Conservation (phyloP, 2,888 invertebrate species). For the Tinea pellionella region DNA sequence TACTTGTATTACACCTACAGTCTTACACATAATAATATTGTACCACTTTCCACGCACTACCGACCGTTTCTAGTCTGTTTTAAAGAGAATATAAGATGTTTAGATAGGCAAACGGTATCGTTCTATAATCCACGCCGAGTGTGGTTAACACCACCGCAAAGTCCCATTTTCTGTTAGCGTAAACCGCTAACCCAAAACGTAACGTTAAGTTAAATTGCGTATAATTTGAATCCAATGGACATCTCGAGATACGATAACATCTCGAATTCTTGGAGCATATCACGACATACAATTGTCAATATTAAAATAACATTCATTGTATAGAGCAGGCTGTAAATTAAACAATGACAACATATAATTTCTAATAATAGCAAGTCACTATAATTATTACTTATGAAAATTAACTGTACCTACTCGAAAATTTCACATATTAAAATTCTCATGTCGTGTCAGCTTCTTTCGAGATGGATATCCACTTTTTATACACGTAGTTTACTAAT, state of each 20-base stretch:
- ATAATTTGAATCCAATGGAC: not conserved
- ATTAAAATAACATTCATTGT: too few relatives aligned
- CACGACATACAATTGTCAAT: too few relatives aligned
- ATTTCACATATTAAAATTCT: not conserved
- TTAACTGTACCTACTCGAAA: not conserved
- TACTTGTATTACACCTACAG: too few relatives aligned
- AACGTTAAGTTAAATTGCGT: not conserved
- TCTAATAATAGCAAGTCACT: not conserved
- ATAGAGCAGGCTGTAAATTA: not conserved
- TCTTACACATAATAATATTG: slow-evolving; percentile 1
- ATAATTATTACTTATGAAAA: not conserved
- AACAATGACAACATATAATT: not conserved
- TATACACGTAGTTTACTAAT: not conserved
- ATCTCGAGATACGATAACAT: not conserved
- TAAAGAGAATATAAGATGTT: not conserved
- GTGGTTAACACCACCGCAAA: not conserved
- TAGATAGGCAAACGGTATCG: slow-evolving; percentile 3
- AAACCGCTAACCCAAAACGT: not conserved
- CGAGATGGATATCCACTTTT: not conserved
- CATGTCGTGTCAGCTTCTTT: not conserved
- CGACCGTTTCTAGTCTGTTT: not conserved
- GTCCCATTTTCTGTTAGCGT: not conserved
- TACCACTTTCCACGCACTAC: slow-evolving; percentile 5
- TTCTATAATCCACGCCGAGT: not conserved
- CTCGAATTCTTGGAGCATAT: too few relatives aligned